Evolutionary conservation across 2,113 vertebrate species (phyloP).

Genomic region (Nasalis larvatus): DNA sequence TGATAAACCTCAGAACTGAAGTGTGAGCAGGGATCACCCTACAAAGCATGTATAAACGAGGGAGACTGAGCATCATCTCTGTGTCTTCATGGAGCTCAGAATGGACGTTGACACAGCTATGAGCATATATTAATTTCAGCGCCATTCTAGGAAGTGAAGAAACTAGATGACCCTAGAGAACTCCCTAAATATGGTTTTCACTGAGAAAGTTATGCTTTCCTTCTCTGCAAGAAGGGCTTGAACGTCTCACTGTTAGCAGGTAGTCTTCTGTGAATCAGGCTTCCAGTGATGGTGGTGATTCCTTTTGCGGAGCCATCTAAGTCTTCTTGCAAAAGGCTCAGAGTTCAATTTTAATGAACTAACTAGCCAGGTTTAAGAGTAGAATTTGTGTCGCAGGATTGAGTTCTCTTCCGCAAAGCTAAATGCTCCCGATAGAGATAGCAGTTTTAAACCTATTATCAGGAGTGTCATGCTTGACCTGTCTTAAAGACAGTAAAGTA

Average conservation of each 20-base stretch:
- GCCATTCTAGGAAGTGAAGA: background rate
- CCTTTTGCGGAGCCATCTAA: background rate
- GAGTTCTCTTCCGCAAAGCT: background rate
- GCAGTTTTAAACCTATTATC: background rate
- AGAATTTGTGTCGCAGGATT: background rate
- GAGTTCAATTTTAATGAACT: background rate
- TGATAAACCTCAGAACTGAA: background rate
- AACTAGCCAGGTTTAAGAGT: background rate
- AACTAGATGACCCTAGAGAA: background rate
- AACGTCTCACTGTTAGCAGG: background rate
- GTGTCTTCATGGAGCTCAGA: background rate
- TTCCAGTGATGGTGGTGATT: too few relatives aligned
- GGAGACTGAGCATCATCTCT: background rate
- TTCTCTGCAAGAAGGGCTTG: background rate
- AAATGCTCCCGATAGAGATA: rapidly evolving
- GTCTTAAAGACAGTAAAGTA: background rate
- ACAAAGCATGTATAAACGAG: rapidly evolving
- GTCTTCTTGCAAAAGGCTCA: background rate
- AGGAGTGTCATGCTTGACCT: rapidly evolving
- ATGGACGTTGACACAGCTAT: rapidly evolving
- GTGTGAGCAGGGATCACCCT: too few relatives aligned
- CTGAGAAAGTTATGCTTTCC: background rate
- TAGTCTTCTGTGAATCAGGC: rapidly evolving
- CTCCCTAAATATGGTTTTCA: background rate
- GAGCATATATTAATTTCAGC: background rate